A percentile compares a stretch with the other conserved stretches of the same genome.
Evolutionary conservation across 2,888 invertebrate species (phyloP).

Genomic region (Frankliniella intonsa): DNA sequence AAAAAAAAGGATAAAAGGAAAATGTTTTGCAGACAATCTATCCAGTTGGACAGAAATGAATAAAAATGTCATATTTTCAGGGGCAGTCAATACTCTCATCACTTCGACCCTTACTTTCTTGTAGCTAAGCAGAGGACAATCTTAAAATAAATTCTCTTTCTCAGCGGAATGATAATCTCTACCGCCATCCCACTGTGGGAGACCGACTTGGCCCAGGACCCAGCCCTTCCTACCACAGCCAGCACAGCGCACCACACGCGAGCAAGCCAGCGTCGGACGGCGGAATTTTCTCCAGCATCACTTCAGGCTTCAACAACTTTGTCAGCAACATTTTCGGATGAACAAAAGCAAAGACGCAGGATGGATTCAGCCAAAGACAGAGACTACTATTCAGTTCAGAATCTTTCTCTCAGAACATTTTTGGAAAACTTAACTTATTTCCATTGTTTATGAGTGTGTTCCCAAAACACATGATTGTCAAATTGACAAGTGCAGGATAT

Average conservation of each 20-base stretch:
- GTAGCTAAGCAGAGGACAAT: no score
- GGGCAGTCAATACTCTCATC: no score
- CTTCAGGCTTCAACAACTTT: constrained; percentile 70
- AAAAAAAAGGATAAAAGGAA: no score
- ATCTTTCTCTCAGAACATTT: neutral
- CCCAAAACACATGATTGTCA: neutral
- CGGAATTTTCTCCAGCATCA: constrained; percentile 70
- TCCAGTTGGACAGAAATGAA: no score
- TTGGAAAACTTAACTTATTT: neutral
- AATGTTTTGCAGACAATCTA: no score
- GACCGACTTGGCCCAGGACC: constrained; percentile 41
- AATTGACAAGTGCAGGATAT: no score
- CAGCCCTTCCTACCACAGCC: constrained; percentile 45
- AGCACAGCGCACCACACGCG: constrained; percentile 47
- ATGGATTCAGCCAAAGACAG: no score
- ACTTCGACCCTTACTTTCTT: no score
- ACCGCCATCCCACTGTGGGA: constrained; percentile 50
- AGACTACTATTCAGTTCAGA: no score
- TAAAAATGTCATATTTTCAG: no score
- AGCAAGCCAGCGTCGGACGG: constrained; percentile 48
- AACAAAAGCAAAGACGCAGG: constrained; percentile 35
- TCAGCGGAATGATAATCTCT: constrained; percentile 66
- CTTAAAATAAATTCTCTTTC: constrained; percentile 37
- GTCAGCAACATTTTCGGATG: constrained; percentile 74
- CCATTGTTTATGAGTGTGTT: neutral